Evolutionary conservation across 2,113 vertebrate genomes (phyloP).

Genomic region (Tenebrosternarchus preto): DNA sequence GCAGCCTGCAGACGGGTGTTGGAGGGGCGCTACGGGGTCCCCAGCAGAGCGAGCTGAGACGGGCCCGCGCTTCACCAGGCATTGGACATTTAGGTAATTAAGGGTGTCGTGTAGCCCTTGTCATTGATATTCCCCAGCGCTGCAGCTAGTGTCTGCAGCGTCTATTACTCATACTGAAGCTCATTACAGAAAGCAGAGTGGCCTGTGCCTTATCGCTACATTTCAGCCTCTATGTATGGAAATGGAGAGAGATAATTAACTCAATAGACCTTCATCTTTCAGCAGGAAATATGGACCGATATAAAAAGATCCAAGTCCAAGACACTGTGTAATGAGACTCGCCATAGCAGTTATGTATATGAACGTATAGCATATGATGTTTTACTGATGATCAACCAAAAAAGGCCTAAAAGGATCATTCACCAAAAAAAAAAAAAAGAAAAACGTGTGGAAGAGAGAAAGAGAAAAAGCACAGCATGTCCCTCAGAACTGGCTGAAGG

Average conservation of each 20-base stretch:
- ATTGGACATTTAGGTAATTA: constrained; percentile 57
- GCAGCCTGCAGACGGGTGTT: neutral
- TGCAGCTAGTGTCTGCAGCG: constrained; percentile 36
- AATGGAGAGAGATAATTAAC: constrained; percentile 55
- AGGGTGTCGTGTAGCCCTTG: constrained; percentile 48
- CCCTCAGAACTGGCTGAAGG: constrained; percentile 22
- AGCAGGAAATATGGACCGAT: constrained; percentile 53
- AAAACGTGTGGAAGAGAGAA: neutral
- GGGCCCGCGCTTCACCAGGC: constrained; percentile 37
- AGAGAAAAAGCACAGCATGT: neutral
- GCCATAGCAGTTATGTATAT: constrained; percentile 23
- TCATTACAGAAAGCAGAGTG: constrained; percentile 52
- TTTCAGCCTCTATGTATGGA: constrained; percentile 57
- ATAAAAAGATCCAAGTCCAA: constrained; percentile 49
- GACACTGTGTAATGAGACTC: constrained; percentile 47
- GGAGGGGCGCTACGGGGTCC: neutral
- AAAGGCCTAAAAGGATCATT: neutral
- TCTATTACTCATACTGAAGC: constrained; percentile 59
- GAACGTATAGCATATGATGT: constrained; percentile 42
- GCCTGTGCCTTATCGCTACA: constrained; percentile 54
- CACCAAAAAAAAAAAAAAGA: neutral
- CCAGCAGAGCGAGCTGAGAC: neutral
- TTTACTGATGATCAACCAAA: neutral
- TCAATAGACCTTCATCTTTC: constrained; percentile 50
- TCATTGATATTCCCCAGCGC: constrained; percentile 54